Evolutionary conservation across 2,113 vertebrate species (phyloP), one percentile per base, ranked within the genome.

Genomic region (Osmerus mordax): DNA sequence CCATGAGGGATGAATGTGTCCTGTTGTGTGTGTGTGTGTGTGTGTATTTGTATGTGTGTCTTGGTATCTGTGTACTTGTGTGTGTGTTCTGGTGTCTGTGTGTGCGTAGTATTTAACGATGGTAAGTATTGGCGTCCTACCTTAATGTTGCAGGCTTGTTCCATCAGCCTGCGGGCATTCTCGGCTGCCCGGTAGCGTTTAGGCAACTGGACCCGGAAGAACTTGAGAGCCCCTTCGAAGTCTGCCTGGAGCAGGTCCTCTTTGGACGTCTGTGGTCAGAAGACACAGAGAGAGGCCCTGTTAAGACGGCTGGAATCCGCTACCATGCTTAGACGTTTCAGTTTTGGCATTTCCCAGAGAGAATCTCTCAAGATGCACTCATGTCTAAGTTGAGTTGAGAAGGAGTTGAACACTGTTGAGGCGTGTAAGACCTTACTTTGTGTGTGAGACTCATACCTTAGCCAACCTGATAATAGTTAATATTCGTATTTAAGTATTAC

Each of bases 81-180:
- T 32, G 29, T n/a, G 21, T 64, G 28, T 64, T 51, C 7, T 47
- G 19, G 53, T 0, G 15, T n/a, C n/a, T 25, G 28, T 64, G 28
- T 60, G 53, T 18, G n/a, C 6, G 62, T 47, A 4, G 18, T 16
- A 8, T 59, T 67, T 21, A 65, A 25, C 56, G 41, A 4, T 65
- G 18, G 19, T 7, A n/a, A n/a, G 19, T 41, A 32, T 7, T 47
- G 41, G 41, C 41, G 41, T 11, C 83, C 86, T 93, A 99, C 97
- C 94, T 99, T 99, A 55, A 99, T 97, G 86, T 96, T 99, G 89
- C 97, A 99, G 76, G 97, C 97, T 78, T 98, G 97, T 79, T 99
- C 96, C 97, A 99, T 99, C 62, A 99, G 89, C 72, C 95, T 92
- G 67, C 96, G 92, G 21, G 97, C 97, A 72, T 99, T 99, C 87